Base-by-base conservation (phyloP, 2,113 vertebrate species). In the Willisornis vidua region DNA sequence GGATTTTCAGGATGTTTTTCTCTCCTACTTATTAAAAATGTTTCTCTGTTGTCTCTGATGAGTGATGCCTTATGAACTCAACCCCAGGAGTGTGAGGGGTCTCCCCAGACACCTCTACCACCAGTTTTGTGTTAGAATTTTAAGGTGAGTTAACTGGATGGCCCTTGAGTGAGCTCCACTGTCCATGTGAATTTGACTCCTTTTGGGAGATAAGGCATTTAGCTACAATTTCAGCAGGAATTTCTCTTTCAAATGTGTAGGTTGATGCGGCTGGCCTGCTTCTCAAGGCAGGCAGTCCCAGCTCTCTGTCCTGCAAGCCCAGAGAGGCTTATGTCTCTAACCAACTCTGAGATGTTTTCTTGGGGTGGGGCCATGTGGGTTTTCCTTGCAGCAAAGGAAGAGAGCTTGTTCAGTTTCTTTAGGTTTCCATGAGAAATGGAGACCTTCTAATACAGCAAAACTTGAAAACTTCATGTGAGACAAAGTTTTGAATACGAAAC, bases 281-380 rank as follows among this genome's bases (percentile, higher is more conserved):
- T 55, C 71, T 68, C 22, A 65, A 35, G 9, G 7, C 7, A 45
- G 25, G 43, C 19, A 87, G 45, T 12, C 57, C 7, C 55, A 45
- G 8, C 9, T 63, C 20, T 82, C 46, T 85, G 37, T 85, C 43
- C 71, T 76, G 19, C 26, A 76, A 46, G 4, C 6, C 7, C 2
- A 3, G 31, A 59, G 25, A 70, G 10, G 14, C 17, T 73, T 29
- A 15, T 1, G 6, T 12, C 6, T 75, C 87, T 54, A 63, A 28
- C 8, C 6, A 62, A 0, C 13, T 49, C 41, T 66, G 62, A 79
- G 45, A 3, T 41, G 26, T 5, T 7, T 48, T 0, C 57, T 5
- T 51, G 58, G 49, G 3, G 11, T 82, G 10, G 10, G 7, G 3
- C 10, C 24, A 17, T 7, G 3, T 39, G 10, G 17, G 2, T 31